Base-by-base conservation (phyloP, 2,888 invertebrate genomes). In the Stenolophus ochropezus region DNA sequence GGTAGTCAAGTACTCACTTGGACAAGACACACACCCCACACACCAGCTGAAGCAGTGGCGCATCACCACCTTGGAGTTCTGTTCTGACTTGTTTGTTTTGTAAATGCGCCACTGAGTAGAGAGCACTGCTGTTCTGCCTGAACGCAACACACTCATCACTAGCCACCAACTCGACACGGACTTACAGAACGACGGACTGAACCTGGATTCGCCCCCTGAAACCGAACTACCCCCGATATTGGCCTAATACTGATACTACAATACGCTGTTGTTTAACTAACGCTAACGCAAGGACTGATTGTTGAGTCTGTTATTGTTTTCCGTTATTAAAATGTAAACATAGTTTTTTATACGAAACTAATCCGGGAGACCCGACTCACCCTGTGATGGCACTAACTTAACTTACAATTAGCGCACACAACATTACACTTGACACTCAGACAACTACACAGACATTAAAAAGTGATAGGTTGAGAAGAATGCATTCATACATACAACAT, bases 241-340 rank as follows among this genome's bases (percentile, higher is more conserved):
- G 81, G 81, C 81, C 81, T 81, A 81, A 80, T 79, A 75, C 20
- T n/a, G n/a, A 23, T 20, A 73, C 56, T 61, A 74, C 81, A 81
- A 69, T 69, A 69, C 33, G 33, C 61, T 69, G 69, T 81, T 81
- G 47, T 81, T 81, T 73, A 69, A 69, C 69, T 33, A 42, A 42
- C 33, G 33, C 0, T 42, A 42, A 42, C 33, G 65, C 27, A 80
- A 56, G 73, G 81, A 81, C 81, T 81, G 81, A 73, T 81, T 81
- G 81, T 81, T 81, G 65, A 81, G 49, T 47, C 61, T 51, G 25
- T 75, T 65, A 81, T 61, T 81, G 81, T 81, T 81, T 75, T 81
- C 33, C 56, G 47, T 74, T 51, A 61, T 81, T 53, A 20, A 56
- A 56, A 81, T 79, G 51, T 79, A 79, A 79, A 65, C 56, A 76